Base-by-base conservation (phyloP, 2,888 invertebrate species). In the Nineta flava region DNA sequence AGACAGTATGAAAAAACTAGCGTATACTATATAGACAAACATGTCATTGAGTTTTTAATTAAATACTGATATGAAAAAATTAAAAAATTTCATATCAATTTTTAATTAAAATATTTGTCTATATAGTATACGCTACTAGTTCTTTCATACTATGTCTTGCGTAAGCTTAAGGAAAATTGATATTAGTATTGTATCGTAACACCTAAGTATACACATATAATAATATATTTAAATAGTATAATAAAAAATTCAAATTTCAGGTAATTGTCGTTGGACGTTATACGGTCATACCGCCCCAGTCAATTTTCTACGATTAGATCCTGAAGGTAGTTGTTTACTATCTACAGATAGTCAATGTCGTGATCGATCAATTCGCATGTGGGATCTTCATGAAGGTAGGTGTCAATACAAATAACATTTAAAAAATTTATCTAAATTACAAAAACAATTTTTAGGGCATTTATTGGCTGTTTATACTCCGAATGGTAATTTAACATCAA, bases 251-350 rank as follows among this genome's bases (percentile, higher is more conserved):
- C 12, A 31, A 41, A 21, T 7, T 4, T 49, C 61, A 79, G 85
- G 86, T 26, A 85, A 87, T 64, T 87, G 86, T 60, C 75, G 84
- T 49, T 79, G 82, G 66, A 81, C 81, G 2, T 68, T 90, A 46
- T 74, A 75, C 52, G 90, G 90, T 0, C 90, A 90, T 67, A 80
- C 79, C 56, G 79, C 86, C 1, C 83, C 87, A 9, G 83, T 85
- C 1, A 81, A 84, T 48, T 70, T 74, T 54, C 73, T 91, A 53
- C 75, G 81, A 57, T 69, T 90, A 57, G 83, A 87, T 58, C 78
- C 80, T 47, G 71, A 77, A 1, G 87, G 88, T 32, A 77, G 76
- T 46, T 73, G 80, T 49, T 78, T 87, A 57, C 69, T 90, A 55
- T 87, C 90, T 6, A 76, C 79, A 13, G 87, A 87, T 65, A 75